Base-by-base conservation (phyloP, 2,888 invertebrate genomes). In the Neuroscelio doddi region DNA sequence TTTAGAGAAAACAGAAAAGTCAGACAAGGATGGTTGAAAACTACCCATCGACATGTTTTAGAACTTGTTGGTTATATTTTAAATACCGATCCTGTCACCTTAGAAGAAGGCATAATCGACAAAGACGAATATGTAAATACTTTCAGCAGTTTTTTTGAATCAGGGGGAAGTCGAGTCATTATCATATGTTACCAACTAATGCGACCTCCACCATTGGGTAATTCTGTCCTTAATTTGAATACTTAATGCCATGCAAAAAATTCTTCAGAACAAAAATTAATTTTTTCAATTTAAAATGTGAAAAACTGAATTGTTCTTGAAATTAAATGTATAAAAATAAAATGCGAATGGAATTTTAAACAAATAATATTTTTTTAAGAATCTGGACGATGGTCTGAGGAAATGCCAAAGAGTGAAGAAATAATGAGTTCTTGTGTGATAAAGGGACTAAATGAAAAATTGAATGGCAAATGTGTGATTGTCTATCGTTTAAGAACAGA, bases 21-120 rank as follows among this genome's bases (percentile, higher is more conserved):
- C 1, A 79, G 89, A 38, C 78, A 85, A 44, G 75, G 85, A 69
- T 76, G 84, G 72, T 72, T 90, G 77, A 84, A 85, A 79, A 76
- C 88, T 77, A 78, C 85, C 47, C 91, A 92, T 77, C 87, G 90
- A 64, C 90, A 90, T 80, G 83, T 94, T 0, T 83, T 93, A 63
- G 91, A 92, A 72, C 88, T 90, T 78, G 89, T 89, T 24, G 90
- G 90, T 5, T 84, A 87, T 21, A 86, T 88, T 70, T 82, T 90
- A 63, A 86, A 88, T 72, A 84, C 86, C 51, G 83, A 88, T n/a
- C 69, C 85, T 8, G 87, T 87, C 17, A 87, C 87, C 68, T 86
- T 92, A 1, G 85, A 91, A 83, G 92, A 93, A 56, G 93, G 92
- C 45, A 86, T 92, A 3, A 87, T 89, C 50, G 95, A 95, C 81